phyloP scores from a whole-genome alignment of 1,140 invertebrate genomes.

The Anagrus nilaparvatae region DNA sequence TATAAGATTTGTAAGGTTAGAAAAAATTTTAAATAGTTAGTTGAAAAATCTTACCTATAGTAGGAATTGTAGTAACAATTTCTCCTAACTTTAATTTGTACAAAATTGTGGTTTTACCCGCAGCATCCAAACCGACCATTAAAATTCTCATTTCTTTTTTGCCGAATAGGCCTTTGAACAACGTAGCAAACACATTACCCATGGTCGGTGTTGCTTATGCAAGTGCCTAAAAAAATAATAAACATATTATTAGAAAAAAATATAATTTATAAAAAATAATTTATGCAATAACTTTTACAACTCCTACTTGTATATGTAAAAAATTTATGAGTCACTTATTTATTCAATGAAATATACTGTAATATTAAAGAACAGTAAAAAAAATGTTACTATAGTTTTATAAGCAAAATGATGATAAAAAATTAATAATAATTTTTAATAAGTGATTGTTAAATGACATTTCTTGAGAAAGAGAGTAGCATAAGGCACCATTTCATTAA shows the following conservation, averaged over 20 bases:
- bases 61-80: constrained; percentile 99
- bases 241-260: neutral
- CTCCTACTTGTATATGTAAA: constrained; percentile 5
- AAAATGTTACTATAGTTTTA: neutral
- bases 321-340: neutral
- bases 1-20: neutral
- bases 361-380: neutral
- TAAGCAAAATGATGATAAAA: neutral
- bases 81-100: constrained; percentile 99
- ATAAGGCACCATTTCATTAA: too few relatives aligned
- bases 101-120: constrained; percentile 99
- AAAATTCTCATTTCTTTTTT: constrained; percentile 98
- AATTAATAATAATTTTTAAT: too few relatives aligned
- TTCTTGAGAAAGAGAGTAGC: too few relatives aligned
- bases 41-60: constrained; percentile 72
- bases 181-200: constrained; percentile 79
- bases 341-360: neutral
- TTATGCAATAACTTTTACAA: neutral
- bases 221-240: constrained; percentile 39
- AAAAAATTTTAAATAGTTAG: neutral
- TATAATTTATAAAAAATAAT: neutral
- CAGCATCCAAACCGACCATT: constrained; percentile 96
- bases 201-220: constrained; percentile 49
- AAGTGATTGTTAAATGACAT: too few relatives aligned
- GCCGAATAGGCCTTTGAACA: constrained; percentile 93